These are phyloP conservation scores for Napeogenes inachia DNA, from an alignment of 2,888 invertebrate species.

Conservation along the genomic window DNA sequence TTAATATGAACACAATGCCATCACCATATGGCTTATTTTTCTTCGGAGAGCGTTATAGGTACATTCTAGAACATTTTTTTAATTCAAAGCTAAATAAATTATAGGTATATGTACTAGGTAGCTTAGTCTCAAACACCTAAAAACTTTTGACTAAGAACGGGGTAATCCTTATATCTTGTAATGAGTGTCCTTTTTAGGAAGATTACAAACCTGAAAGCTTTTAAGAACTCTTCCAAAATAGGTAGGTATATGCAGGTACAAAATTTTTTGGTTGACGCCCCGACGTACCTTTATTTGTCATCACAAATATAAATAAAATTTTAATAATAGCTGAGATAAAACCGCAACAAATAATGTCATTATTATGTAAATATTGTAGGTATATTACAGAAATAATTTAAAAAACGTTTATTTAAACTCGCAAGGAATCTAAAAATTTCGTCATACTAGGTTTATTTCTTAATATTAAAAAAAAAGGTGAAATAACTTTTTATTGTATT, in stretches of 20 bases:
- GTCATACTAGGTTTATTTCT: neutral
- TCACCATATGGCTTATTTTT: conserved; percentile 23
- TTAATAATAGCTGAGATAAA: too few relatives aligned
- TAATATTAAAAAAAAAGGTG: neutral
- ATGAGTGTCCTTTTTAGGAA: neutral
- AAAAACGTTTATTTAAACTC: neutral
- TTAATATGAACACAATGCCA: conserved; percentile 21
- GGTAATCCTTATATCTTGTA: too few relatives aligned
- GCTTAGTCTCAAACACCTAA: neutral
- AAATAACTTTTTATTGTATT: too few relatives aligned
- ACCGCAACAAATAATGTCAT: too few relatives aligned
- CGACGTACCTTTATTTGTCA: too few relatives aligned
- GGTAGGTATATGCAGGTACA: too few relatives aligned
- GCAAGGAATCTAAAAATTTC: neutral
- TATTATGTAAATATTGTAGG: too few relatives aligned
- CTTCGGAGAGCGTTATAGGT: conserved; percentile 7
- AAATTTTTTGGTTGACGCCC: too few relatives aligned
- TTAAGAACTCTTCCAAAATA: too few relatives aligned
- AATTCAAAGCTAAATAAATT: neutral
- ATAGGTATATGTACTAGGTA: neutral
- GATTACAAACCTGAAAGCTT: too few relatives aligned
- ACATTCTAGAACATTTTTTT: neutral
- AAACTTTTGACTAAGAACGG: too few relatives aligned
- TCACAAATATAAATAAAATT: too few relatives aligned
- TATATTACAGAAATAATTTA: neutral